Base-by-base conservation (phyloP, 1,140 invertebrate genomes). In the Euborellia annulipes region DNA sequence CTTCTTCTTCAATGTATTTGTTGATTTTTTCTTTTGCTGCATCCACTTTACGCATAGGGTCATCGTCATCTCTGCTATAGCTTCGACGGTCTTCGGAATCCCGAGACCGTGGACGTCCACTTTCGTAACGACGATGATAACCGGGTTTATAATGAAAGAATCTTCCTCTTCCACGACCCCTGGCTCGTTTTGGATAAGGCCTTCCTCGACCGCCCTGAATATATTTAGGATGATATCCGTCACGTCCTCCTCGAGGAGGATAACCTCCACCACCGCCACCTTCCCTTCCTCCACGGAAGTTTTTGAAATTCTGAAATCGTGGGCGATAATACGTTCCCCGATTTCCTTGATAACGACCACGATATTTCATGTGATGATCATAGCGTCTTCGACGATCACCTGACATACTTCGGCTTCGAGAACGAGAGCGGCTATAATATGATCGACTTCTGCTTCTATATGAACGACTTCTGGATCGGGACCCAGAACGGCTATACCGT, bases 251-350 rank as follows among this genome's bases (percentile, higher is more conserved):
- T 6, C 59, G 42, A 27, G 55, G 54, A 41, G 54, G 58, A 42
- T 56, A 61, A 11, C 51, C 46, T 23, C 50, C 49, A 18, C 57
- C 57, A 6, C 59, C 67, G 22, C 69, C 66, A 6, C 59, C 67
- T 22, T 69, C 66, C 56, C 69, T 65, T 49, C 68, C 69, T 45
- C 52, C 62, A 6, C 58, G 56, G 1, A 60, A 54, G 54, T 62
- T 63, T 27, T 62, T 61, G 18, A 62, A 65, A 48, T 57, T 68
- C 56, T 79, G 76, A 67, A 81, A 82, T 19, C 79, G 66, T 0
- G 79, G 78, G 50, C 79, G 76, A 60, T 82, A 82, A 55, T 82
- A 82, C 0, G 79, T 82, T 36, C 79, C 79, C 13, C 79, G 69
- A 52, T 80, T 77, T 50, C 76, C 42, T 17, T 50, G 78, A 46